A percentile compares a stretch with the other conserved stretches of the same genome.
phyloP scores from a whole-genome alignment of 2,888 invertebrate genomes.

The Acrobasis repandana region DNA sequence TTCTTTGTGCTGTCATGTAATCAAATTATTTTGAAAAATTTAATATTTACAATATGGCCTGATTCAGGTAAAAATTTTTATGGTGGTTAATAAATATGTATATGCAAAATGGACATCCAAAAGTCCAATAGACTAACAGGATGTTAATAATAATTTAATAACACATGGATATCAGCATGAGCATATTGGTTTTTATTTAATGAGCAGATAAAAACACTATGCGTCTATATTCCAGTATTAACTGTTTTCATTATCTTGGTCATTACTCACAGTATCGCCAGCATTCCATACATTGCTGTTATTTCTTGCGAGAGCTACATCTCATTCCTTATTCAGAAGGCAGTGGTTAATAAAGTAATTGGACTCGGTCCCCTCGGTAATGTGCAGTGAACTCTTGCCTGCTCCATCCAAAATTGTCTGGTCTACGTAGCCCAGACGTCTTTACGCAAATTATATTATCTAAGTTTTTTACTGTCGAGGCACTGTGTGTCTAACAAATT shows the following conservation, averaged over 20 bases:
- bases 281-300: conserved; percentile 7
- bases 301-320: not conserved
- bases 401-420: conserved; percentile 32
- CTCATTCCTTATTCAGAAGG: not conserved
- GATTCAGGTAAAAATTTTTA: no score
- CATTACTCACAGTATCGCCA: not conserved
- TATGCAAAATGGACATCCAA: no score
- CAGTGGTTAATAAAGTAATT: conserved; percentile 1
- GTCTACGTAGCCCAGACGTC: conserved; percentile 34
- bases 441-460: conserved; percentile 32
- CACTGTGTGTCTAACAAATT: conserved; percentile 11
- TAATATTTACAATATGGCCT: no score
- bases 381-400: conserved; percentile 36
- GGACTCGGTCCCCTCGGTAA: conserved; percentile 3
- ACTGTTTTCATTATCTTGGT: not conserved
- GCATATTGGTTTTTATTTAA: not conserved
- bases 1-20: no score
- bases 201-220: conserved; percentile 4
- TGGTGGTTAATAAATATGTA: no score
- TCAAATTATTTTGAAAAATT: no score
- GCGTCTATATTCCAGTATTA: not conserved
- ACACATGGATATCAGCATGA: not conserved
- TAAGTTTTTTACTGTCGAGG: conserved; percentile 20
- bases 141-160: not conserved
- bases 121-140: no score